Percentiles rank a stretch among this genome's conserved stretches.
Conservation (phyloP, 2,888 invertebrate genomes). For the Trachelus tabidus region DNA sequence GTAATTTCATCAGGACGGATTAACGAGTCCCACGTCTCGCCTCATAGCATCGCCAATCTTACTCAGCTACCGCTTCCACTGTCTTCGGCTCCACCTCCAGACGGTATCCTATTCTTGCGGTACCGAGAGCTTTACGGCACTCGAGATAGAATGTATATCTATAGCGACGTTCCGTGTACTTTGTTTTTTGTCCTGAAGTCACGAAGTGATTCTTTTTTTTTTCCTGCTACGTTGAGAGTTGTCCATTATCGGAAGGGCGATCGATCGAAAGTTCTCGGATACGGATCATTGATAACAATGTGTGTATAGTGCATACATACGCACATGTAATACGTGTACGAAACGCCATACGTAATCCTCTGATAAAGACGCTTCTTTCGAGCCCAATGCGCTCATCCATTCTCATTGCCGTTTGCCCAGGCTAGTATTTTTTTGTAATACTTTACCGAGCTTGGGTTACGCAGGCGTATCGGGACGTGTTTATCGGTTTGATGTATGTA, state of each 20-base stretch:
- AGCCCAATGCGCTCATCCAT: background rate
- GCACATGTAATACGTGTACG: background rate
- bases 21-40: slow-evolving; percentile 3
- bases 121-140: background rate
- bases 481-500: background rate
- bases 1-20: slow-evolving; percentile 8
- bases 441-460: slow-evolving; percentile 3
- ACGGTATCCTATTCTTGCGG: background rate
- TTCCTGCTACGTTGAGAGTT: background rate
- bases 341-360: background rate
- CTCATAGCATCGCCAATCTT: background rate
- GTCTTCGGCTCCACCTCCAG: background rate
- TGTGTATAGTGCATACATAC: no score
- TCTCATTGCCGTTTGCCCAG: background rate
- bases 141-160: background rate
- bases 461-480: slow-evolving; percentile 9
- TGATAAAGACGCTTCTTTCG: background rate
- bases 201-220: background rate
- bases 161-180: background rate
- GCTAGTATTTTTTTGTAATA: background rate
- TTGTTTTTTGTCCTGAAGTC: background rate
- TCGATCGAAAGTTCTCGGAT: background rate
- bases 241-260: background rate
- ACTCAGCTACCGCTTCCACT: background rate
- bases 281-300: background rate